phyloP scores from a whole-genome alignment of 2,797 vertebrate genomes.

The Centropyge bicolor region DNA sequence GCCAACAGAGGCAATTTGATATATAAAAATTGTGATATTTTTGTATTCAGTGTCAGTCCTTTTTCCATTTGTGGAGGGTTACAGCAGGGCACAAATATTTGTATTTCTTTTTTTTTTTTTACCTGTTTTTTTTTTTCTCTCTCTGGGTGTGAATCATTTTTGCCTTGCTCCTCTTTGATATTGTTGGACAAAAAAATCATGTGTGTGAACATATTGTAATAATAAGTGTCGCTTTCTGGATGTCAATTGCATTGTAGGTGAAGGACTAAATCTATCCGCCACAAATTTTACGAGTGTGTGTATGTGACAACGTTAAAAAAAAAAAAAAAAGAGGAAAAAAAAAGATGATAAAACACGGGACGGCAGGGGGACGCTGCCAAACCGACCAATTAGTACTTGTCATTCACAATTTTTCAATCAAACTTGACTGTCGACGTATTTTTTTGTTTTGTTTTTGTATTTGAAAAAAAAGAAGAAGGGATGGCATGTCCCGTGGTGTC shows the following conservation, averaged over 20 bases:
- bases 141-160: constrained; percentile 84
- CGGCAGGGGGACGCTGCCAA: constrained; percentile 68
- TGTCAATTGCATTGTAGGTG: constrained; percentile 87
- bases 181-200: constrained; percentile 83
- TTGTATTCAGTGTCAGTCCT: constrained; percentile 93
- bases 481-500: constrained; percentile 78
- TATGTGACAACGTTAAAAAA: constrained; percentile 60
- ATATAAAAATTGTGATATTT: constrained; percentile 96
- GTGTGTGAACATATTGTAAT: constrained; percentile 87
- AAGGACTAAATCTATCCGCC: constrained; percentile 88
- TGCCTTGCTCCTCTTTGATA: constrained; percentile 89
- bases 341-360: constrained; percentile 60
- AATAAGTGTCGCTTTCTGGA: constrained; percentile 89
- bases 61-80: constrained; percentile 89
- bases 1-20: constrained; percentile 89
- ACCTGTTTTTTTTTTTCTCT: constrained; percentile 59
- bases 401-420: constrained; percentile 84
- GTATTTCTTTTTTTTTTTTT: constrained; percentile 75
- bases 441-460: constrained; percentile 84
- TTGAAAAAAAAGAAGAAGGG: constrained; percentile 84
- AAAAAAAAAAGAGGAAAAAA: constrained; percentile 30
- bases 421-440: constrained; percentile 83
- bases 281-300: constrained; percentile 78
- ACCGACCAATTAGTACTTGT: constrained; percentile 80
- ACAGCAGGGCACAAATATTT: constrained; percentile 87